These are phyloP conservation scores for Hirtodrosophila duncani DNA, from an alignment of 2,888 invertebrate genomes.

Conservation along the genomic window DNA sequence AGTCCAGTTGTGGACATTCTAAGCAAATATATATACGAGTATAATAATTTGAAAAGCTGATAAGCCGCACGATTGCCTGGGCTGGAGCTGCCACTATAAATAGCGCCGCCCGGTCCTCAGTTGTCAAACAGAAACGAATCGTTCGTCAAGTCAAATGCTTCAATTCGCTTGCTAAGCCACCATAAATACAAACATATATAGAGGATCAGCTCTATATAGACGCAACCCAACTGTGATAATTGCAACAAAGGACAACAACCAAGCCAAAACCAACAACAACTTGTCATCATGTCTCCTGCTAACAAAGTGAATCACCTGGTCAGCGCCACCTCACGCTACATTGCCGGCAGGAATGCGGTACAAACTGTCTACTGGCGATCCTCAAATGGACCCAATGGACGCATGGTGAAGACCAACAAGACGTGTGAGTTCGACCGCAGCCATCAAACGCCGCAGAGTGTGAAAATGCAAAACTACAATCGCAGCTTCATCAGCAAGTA, in stretches of 20 bases:
- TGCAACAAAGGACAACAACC: too few species aligned
- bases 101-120: slow-evolving; percentile 9
- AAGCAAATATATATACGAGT: too few species aligned
- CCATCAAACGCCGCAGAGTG: slow-evolving; percentile 77
- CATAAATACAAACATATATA: slow-evolving; percentile 11
- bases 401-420: slow-evolving; percentile 81
- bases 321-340: slow-evolving; percentile 85
- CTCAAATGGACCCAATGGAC: slow-evolving; percentile 79
- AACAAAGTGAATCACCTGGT: slow-evolving; percentile 80
- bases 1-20: too few species aligned
- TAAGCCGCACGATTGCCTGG: slow-evolving; percentile 23
- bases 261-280: too few species aligned
- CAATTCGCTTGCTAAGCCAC: slow-evolving; percentile 8
- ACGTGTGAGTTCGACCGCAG: slow-evolving; percentile 81
- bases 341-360: slow-evolving; percentile 85
- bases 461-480: slow-evolving; percentile 75
- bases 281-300: slow-evolving; percentile 67
- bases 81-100: slow-evolving; percentile 46
- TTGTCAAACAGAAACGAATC: slow-evolving; percentile 36
- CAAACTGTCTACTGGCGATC: slow-evolving; percentile 88
- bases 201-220: slow-evolving; percentile 16
- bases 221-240: slow-evolving; percentile 51
- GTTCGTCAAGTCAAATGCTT: slow-evolving; percentile 25
- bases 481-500: slow-evolving; percentile 55
- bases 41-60: too few species aligned